These are phyloP conservation scores for Lytechinus variegatus DNA, from an alignment of 35 echinoderm and acorn worm genomes.

Conservation along the genomic window DNA sequence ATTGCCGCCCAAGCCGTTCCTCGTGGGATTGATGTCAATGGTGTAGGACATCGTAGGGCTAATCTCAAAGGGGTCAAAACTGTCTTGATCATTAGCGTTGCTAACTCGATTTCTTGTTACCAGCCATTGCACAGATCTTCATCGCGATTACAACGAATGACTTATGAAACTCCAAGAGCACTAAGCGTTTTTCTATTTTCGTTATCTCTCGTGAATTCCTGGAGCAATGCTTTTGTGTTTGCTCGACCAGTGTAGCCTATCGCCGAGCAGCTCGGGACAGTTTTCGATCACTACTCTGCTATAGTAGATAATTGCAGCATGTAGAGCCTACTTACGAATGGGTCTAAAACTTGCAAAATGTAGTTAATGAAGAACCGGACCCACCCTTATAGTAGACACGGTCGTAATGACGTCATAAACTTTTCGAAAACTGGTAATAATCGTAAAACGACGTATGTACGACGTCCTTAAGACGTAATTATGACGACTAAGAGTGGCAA, in stretches of 20 bases:
- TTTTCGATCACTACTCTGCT: background rate
- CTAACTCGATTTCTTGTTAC: background rate
- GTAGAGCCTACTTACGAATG: no score
- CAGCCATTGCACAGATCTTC: background rate
- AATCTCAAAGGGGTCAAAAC: background rate
- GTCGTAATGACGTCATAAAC: no score
- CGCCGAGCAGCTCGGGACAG: background rate
- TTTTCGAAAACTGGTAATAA: no score
- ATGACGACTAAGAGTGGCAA: no score
- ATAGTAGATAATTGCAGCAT: background rate
- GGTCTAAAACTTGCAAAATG: no score
- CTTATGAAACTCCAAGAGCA: background rate
- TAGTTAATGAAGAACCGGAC: no score
- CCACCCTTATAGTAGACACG: no score
- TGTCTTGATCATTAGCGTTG: background rate
- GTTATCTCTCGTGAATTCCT: background rate
- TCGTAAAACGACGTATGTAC: no score
- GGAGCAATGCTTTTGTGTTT: background rate
- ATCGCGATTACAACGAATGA: background rate
- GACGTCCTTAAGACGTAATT: no score
- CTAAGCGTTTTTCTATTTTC: background rate
- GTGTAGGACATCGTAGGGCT: background rate
- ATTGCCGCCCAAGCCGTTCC: background rate
- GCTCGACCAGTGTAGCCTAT: background rate
- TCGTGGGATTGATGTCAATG: background rate